phyloP scores from a whole-genome alignment of 2,888 invertebrate species.

The Euzophera pinguis region DNA sequence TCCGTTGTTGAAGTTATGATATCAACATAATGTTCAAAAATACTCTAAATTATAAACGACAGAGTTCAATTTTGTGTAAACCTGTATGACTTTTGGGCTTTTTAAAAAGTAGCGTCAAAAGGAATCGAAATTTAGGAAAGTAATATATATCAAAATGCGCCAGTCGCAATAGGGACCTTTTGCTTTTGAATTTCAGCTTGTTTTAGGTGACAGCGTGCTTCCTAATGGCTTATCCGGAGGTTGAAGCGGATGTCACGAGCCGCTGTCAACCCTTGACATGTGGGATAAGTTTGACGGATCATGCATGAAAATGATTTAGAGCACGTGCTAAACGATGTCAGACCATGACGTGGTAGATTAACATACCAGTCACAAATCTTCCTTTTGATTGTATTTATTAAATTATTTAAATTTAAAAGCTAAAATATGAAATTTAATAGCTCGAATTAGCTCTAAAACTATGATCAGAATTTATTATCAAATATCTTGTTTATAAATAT shows the following conservation, averaged over 20 bases:
- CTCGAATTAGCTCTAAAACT: slow-evolving; percentile 28
- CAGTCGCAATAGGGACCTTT: slow-evolving; percentile 37
- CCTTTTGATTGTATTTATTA: slow-evolving; percentile 24
- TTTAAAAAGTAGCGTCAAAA: slow-evolving; percentile 41
- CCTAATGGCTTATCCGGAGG: slow-evolving; percentile 56
- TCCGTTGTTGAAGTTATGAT: slow-evolving; percentile 60
- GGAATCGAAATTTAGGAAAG: slow-evolving; percentile 39
- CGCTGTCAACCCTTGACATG: slow-evolving; percentile 74
- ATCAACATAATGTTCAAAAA: slow-evolving; percentile 26
- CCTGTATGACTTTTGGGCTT: slow-evolving; percentile 33
- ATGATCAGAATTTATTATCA: slow-evolving; percentile 41
- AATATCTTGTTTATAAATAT: slow-evolving; percentile 33
- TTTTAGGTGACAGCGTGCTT: slow-evolving; percentile 37
- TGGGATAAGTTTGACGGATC: slow-evolving; percentile 70
- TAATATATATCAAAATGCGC: slow-evolving; percentile 37
- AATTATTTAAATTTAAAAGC: slow-evolving; percentile 27
- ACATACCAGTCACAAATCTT: slow-evolving; percentile 19
- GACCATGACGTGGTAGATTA: slow-evolving; percentile 33
- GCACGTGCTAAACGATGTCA: slow-evolving; percentile 44
- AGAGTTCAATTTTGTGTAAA: slow-evolving; percentile 27
- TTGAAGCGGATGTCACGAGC: slow-evolving; percentile 66
- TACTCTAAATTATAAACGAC: slow-evolving; percentile 24
- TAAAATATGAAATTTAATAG: slow-evolving; percentile 27
- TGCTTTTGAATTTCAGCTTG: slow-evolving; percentile 27
- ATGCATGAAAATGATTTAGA: slow-evolving; percentile 59